A percentile compares a stretch with the other conserved stretches of the same genome.
phyloP scores from a whole-genome alignment of 2,797 vertebrate genomes.

The Columba guinea region DNA sequence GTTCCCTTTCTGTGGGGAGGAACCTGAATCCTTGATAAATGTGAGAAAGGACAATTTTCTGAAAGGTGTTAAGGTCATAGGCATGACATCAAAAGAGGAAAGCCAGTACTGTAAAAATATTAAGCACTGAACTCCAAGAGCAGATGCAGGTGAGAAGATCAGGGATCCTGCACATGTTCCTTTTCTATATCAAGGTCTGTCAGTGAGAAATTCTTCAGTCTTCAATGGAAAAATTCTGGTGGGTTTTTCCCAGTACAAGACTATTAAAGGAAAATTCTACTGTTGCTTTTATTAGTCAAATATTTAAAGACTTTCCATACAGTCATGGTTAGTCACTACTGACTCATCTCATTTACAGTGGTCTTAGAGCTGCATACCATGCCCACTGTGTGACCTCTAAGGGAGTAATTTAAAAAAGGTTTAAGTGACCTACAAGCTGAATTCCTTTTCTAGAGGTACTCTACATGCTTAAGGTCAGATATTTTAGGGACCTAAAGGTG shows the following conservation, averaged over 20 bases:
- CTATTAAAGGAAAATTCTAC: slow-evolving; percentile 4
- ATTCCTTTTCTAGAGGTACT: background rate
- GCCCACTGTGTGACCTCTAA: background rate
- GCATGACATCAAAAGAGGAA: background rate
- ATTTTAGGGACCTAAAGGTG: background rate
- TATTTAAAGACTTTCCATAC: background rate
- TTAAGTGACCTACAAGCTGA: background rate
- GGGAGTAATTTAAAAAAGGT: background rate
- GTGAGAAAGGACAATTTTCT: background rate
- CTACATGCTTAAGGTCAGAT: background rate
- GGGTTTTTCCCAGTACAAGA: background rate
- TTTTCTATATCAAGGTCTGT: background rate
- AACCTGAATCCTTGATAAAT: background rate
- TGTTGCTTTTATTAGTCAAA: slow-evolving; percentile 3
- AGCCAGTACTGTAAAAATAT: background rate
- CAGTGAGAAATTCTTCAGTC: background rate
- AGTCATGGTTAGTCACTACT: slow-evolving; percentile 1
- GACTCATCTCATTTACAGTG: background rate
- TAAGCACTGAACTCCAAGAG: background rate
- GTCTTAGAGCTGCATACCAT: background rate
- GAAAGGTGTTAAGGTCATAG: background rate
- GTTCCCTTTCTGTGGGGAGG: background rate
- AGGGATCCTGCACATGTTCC: background rate
- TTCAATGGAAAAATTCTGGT: background rate
- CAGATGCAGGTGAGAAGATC: background rate